Evolutionary conservation across 2,888 invertebrate genomes (phyloP).

Genomic region (Lepidocyrtinus sp.): DNA sequence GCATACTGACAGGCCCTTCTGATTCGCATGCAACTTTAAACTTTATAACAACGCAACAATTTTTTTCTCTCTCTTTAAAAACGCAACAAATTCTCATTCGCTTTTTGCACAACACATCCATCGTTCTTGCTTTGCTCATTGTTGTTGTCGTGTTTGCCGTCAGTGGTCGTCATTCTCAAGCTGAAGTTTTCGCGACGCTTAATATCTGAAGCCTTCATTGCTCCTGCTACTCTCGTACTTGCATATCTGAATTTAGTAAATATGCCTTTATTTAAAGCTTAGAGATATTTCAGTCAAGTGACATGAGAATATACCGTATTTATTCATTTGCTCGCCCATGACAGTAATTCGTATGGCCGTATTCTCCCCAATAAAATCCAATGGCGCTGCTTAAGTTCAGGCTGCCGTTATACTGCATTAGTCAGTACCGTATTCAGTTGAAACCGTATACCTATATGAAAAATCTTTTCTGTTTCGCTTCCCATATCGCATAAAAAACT

Average conservation of each 20-base stretch:
- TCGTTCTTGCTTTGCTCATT: not conserved
- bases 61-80: not conserved
- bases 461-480: not conserved
- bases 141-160: not conserved
- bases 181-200: not conserved
- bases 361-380: not conserved
- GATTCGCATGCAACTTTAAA: not conserved
- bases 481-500: not conserved
- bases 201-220: not conserved
- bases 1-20: too few relatives aligned
- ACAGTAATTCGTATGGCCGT: too few relatives aligned
- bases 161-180: not conserved
- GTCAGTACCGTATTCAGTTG: not conserved
- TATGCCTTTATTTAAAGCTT: not conserved
- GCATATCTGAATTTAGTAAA: too few relatives aligned
- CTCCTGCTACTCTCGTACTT: too few relatives aligned
- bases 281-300: not conserved
- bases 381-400: not conserved
- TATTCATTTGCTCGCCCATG: too few relatives aligned
- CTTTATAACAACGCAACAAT: not conserved
- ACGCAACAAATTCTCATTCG: not conserved
- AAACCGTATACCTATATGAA: not conserved
- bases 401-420: not conserved
- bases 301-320: not conserved
- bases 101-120: too few relatives aligned